A percentile compares a stretch with the other conserved stretches of the same genome.
Conservation (phyloP, 2,113 vertebrate species). For the Sakesphorus luctuosus region DNA sequence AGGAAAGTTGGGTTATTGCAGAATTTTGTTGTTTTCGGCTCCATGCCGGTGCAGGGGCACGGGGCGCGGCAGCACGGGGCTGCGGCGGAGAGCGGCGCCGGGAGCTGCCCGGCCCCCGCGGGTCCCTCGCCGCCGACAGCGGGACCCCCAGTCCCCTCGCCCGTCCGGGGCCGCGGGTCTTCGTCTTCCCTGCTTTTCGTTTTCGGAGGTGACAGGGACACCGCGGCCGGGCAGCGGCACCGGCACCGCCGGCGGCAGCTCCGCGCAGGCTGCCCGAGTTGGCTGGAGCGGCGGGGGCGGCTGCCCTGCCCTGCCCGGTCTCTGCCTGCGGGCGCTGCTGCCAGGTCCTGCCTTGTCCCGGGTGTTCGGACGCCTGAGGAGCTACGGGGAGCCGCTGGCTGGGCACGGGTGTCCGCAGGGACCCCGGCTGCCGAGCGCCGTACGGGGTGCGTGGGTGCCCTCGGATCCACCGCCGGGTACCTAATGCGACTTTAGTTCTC, state of each 20-base stretch:
- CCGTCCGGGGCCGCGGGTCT: too few species aligned
- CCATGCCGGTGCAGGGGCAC: neutral
- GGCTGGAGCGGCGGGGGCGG: neutral
- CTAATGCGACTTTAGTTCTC: rapidly evolving
- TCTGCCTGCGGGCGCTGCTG: too few species aligned
- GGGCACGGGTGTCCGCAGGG: neutral
- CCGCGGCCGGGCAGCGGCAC: neutral
- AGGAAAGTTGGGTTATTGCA: neutral
- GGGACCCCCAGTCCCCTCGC: neutral
- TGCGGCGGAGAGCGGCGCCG: neutral
- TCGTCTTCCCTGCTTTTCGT: neutral
- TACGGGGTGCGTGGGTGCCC: rapidly evolving
- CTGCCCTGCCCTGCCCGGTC: neutral
- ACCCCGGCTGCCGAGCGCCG: neutral
- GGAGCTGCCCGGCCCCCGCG: neutral
- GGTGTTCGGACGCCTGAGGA: neutral
- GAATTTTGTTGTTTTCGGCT: neutral
- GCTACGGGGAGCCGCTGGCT: neutral
- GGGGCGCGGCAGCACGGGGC: neutral
- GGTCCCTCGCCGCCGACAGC: neutral
- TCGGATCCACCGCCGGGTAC: rapidly evolving
- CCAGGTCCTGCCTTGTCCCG: neutral
- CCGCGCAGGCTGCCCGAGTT: neutral
- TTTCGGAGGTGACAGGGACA: neutral
- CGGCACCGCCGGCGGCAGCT: neutral